These are phyloP conservation scores for Hyalella azteca DNA, from an alignment of 2,888 invertebrate genomes.

Conservation along the genomic window DNA sequence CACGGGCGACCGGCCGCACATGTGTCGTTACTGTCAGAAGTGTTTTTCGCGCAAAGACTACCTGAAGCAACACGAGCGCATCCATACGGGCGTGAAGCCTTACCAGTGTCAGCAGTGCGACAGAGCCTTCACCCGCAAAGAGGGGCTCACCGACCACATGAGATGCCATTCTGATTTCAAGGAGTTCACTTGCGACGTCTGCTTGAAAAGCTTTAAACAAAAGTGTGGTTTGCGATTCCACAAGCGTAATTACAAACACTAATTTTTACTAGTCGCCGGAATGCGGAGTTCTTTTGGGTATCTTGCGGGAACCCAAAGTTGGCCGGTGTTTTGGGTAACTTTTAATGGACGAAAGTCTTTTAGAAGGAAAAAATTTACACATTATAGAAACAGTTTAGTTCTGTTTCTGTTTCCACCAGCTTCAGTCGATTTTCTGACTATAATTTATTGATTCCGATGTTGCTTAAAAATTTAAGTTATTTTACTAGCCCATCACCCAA, in stretches of 20 bases:
- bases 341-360: too few species aligned
- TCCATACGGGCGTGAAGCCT: slow-evolving; percentile 58
- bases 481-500: too few species aligned
- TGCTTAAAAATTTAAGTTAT: too few species aligned
- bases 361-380: too few species aligned
- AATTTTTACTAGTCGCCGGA: too few species aligned
- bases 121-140: slow-evolving; percentile 56
- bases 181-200: slow-evolving; percentile 56
- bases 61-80: slow-evolving; percentile 58
- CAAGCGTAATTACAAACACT: slow-evolving; percentile 57
- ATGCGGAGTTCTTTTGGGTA: too few species aligned
- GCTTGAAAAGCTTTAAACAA: slow-evolving; percentile 57
- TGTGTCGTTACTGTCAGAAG: slow-evolving; percentile 58
- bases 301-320: too few species aligned
- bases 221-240: slow-evolving; percentile 57
- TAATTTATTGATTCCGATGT: too few species aligned
- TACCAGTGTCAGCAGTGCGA: slow-evolving; percentile 55
- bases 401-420: too few species aligned
- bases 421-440: too few species aligned
- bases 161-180: slow-evolving; percentile 57
- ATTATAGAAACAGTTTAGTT: too few species aligned
- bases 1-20: slow-evolving; percentile 57
- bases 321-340: too few species aligned
- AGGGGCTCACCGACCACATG: slow-evolving; percentile 58
- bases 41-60: slow-evolving; percentile 58